Evolutionary conservation across 2,888 invertebrate genomes (phyloP).

Genomic region (Drosophila suboccidentalis): DNA sequence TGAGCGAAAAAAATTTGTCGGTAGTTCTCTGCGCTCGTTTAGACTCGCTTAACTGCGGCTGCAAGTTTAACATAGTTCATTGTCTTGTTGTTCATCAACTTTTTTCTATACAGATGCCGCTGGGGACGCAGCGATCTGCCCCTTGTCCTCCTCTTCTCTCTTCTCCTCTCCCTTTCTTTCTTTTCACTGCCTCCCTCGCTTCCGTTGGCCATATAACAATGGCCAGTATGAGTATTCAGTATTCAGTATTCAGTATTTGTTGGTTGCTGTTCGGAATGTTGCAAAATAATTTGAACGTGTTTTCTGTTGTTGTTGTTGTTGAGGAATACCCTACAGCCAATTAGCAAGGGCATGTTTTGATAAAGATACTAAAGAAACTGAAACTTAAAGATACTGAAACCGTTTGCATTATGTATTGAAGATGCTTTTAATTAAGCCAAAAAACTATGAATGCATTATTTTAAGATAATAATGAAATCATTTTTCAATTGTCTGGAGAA

Average conservation of each 20-base stretch:
- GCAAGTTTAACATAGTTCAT: constrained; percentile 73
- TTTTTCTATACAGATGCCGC: constrained; percentile 54
- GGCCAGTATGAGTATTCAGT: constrained; percentile 20
- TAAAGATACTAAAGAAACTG: too few relatives aligned
- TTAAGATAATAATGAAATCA: too few relatives aligned
- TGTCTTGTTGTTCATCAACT: constrained; percentile 77
- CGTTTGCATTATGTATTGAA: too few relatives aligned
- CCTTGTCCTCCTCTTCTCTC: not conserved
- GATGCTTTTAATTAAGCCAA: too few relatives aligned
- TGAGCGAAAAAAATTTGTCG: constrained; percentile 54
- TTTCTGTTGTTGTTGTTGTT: constrained; percentile 31
- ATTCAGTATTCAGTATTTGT: not conserved
- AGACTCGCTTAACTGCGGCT: constrained; percentile 57
- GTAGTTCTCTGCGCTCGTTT: constrained; percentile 35
- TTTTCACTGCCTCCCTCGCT: not conserved
- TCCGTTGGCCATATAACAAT: constrained; percentile 38
- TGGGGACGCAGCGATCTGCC: constrained; percentile 31
- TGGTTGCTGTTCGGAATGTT: constrained; percentile 29
- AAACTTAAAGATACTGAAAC: too few relatives aligned
- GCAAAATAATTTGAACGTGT: constrained; percentile 63
- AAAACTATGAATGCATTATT: too few relatives aligned
- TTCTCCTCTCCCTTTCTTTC: not conserved
- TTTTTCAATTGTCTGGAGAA: too few relatives aligned
- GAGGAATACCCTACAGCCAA: constrained; percentile 26
- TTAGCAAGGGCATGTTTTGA: not conserved